Percentiles rank a stretch among this genome's conserved stretches.
These are phyloP conservation scores for Drosophila lini DNA, from an alignment of 1,140 invertebrate species.

Conservation along the genomic window DNA sequence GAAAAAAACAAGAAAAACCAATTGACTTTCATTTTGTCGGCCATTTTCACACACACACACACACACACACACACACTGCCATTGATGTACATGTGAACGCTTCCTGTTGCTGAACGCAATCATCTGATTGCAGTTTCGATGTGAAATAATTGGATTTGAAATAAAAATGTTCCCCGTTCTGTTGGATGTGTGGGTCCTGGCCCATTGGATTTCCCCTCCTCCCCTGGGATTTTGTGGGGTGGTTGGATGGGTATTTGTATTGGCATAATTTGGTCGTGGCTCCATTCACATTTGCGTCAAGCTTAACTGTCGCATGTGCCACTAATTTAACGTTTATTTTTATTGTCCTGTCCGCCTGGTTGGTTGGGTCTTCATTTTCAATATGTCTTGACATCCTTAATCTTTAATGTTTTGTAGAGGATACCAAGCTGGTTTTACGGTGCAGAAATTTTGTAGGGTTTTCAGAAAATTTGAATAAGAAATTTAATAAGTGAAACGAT, in stretches of 20 bases:
- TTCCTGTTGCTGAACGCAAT: conserved; percentile 78
- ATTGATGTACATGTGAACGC: conserved; percentile 20
- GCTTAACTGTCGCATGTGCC: conserved; percentile 61
- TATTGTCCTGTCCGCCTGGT: conserved; percentile 51
- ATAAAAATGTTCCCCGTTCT: conserved; percentile 76
- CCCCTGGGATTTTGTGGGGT: neutral
- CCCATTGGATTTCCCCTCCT: conserved; percentile 17
- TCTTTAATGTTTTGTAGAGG: conserved; percentile 1
- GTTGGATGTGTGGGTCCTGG: conserved; percentile 35
- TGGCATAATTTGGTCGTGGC: conserved; percentile 60
- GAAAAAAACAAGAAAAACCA: conserved; percentile 56
- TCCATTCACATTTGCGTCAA: conserved; percentile 45
- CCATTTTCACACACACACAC: conserved; percentile 65
- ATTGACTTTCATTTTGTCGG: conserved; percentile 82
- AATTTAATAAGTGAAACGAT: neutral
- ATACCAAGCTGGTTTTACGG: too few relatives aligned
- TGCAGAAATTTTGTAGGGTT: neutral
- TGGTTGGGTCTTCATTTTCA: conserved; percentile 43
- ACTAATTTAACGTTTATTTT: conserved; percentile 77
- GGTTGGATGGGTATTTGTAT: conserved; percentile 30
- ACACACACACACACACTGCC: conserved; percentile 18
- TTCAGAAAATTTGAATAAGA: neutral
- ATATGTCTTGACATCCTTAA: conserved; percentile 14
- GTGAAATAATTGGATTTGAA: conserved; percentile 82
- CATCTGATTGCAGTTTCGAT: conserved; percentile 81